A percentile compares a stretch with the other conserved stretches of the same genome.
Evolutionary conservation across 2,113 vertebrate genomes (phyloP).

Genomic region (Erythrocercus mccallii): DNA sequence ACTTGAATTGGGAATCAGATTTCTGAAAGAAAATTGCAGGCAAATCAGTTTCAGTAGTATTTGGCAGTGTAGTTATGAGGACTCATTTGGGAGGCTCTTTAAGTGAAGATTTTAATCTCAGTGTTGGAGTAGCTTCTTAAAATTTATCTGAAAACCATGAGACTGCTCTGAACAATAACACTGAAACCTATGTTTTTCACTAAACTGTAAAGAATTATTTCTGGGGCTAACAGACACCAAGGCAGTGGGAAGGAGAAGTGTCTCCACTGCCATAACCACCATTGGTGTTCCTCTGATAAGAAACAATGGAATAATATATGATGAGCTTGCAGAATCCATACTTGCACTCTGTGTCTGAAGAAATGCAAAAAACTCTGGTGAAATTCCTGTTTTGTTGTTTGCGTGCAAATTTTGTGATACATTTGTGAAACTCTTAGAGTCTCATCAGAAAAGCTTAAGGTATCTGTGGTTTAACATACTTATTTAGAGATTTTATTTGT

Average conservation of each 20-base stretch:
- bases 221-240: accelerated
- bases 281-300: background rate
- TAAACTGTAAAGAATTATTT: background rate
- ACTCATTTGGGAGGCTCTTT: background rate
- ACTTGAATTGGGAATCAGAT: background rate
- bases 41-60: background rate
- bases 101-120: background rate
- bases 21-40: background rate
- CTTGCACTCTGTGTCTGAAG: background rate
- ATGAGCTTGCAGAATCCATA: background rate
- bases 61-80: background rate
- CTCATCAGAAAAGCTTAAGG: background rate
- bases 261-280: background rate
- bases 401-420: background rate
- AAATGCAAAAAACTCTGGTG: background rate
- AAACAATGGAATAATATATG: background rate
- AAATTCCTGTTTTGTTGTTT: background rate
- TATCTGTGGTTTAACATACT: background rate
- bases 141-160: background rate
- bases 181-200: background rate
- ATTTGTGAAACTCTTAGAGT: background rate
- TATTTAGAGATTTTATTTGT: background rate
- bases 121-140: background rate
- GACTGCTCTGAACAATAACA: background rate
- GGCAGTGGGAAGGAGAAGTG: background rate